phyloP scores from a whole-genome alignment of 2,888 invertebrate species.

The Drosophila paramelanica region DNA sequence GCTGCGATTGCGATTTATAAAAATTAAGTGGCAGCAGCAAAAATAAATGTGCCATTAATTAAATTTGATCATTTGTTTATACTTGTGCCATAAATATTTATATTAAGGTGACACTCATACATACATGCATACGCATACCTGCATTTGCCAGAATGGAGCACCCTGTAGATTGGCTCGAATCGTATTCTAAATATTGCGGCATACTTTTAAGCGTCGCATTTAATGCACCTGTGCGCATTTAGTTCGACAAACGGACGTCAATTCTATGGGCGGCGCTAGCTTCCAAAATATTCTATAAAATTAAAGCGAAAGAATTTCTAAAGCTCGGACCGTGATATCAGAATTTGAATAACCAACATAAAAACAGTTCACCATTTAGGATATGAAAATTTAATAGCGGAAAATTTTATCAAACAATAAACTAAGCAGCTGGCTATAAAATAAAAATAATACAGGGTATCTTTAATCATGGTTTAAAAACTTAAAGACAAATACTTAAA shows the following conservation, averaged over 20 bases:
- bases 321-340: not conserved
- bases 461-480: too few species aligned
- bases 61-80: slow-evolving; percentile 69
- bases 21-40: slow-evolving; percentile 67
- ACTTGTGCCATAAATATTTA: slow-evolving; percentile 40
- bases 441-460: too few species aligned
- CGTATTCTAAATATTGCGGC: slow-evolving; percentile 24
- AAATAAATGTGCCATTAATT: slow-evolving; percentile 61
- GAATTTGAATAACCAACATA: not conserved
- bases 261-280: slow-evolving; percentile 23
- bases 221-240: slow-evolving; percentile 22
- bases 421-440: too few species aligned
- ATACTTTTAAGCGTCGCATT: slow-evolving; percentile 48
- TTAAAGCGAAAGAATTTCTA: not conserved
- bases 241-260: slow-evolving; percentile 36
- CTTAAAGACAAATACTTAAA: too few species aligned
- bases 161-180: slow-evolving; percentile 14
- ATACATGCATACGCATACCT: slow-evolving; percentile 10
- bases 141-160: slow-evolving; percentile 13
- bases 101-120: slow-evolving; percentile 11
- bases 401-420: too few species aligned
- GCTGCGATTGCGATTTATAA: slow-evolving; percentile 55
- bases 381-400: too few species aligned
- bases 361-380: too few species aligned
- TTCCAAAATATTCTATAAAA: slow-evolving; percentile 24